A percentile compares a stretch with the other conserved stretches of the same genome.
Evolutionary conservation across 2,888 invertebrate genomes (phyloP).

Genomic region (Meliscaeva auricollis): DNA sequence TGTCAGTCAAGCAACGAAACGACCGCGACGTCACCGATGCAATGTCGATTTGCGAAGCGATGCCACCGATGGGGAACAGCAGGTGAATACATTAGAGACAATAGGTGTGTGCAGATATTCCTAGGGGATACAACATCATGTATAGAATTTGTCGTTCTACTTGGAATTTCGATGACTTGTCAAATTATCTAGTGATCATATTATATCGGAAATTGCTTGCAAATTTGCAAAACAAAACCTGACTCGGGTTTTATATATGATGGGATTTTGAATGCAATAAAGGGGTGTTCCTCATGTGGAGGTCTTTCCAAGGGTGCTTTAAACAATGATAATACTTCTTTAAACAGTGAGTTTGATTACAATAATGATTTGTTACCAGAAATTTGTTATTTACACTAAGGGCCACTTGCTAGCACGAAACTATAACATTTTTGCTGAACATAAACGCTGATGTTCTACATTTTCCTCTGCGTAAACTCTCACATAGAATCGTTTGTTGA

Average conservation of each 20-base stretch:
- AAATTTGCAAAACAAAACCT: constrained; percentile 17
- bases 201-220: constrained; percentile 56
- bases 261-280: constrained; percentile 11
- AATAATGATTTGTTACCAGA: too few species aligned
- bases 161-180: constrained; percentile 68
- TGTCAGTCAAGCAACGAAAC: constrained; percentile 38
- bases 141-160: constrained; percentile 34
- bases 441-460: too few species aligned
- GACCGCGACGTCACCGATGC: background rate
- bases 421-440: too few species aligned
- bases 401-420: too few species aligned
- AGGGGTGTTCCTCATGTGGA: too few species aligned
- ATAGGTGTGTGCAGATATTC: background rate
- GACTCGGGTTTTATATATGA: background rate
- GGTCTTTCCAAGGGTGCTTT: too few species aligned
- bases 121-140: background rate
- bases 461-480: too few species aligned
- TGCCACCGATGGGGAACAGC: constrained; percentile 37
- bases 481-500: too few species aligned
- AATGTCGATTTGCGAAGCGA: background rate
- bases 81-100: constrained; percentile 63
- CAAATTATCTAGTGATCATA: constrained; percentile 72
- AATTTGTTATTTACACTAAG: too few species aligned
- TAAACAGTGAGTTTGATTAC: too few species aligned
- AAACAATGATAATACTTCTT: too few species aligned